Base-by-base conservation (phyloP, 1,140 invertebrate genomes). In the Bombyx mandarina region DNA sequence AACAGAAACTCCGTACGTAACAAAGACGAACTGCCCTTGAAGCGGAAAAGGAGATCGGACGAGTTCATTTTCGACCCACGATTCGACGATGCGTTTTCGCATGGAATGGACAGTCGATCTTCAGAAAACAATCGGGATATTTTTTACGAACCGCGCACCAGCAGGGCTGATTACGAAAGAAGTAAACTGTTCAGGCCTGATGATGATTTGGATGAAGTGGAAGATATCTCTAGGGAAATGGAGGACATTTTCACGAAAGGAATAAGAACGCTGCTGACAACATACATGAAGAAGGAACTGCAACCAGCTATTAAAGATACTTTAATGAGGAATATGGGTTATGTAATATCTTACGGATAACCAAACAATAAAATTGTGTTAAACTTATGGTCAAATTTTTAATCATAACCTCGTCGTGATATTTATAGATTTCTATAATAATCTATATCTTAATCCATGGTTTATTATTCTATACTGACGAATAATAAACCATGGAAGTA, bases 221-320 rank as follows among this genome's bases (percentile, higher is more conserved):
- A 91, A 57, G 92, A 93, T 60, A 89, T 94, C 52, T 92, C 93
- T 1, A 89, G 90, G 55, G 94, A 96, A 81, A 94, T 96, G 91
- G 94, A 95, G 75, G 93, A 95, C 63, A 92, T 95, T 45, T 95
- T 95, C 71, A 89, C 94, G 0, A 92, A 92, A 76, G 93, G 93
- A 9, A 93, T 95, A 26, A 90, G 93, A 56, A 92, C 93, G 6
- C 88, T 94, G n/a, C 74, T 96, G 35, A 95, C 93, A 0, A 93
- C 91, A 43, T 95, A 95, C 67, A 94, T 96, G 90, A 94, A 96
- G 73, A 92, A 91, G 67, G 92, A 94, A 69, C 78, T 95, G 26
- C 93, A 96, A 75, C 93, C 94, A 10, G 94, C 94, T 35, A 94
- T 96, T 46, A 94, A 94, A 77, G 94, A 96, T 68, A 94, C 94